These are phyloP conservation scores for Opisthograptis luteolata DNA, from an alignment of 2,888 invertebrate genomes.

Conservation along the genomic window DNA sequence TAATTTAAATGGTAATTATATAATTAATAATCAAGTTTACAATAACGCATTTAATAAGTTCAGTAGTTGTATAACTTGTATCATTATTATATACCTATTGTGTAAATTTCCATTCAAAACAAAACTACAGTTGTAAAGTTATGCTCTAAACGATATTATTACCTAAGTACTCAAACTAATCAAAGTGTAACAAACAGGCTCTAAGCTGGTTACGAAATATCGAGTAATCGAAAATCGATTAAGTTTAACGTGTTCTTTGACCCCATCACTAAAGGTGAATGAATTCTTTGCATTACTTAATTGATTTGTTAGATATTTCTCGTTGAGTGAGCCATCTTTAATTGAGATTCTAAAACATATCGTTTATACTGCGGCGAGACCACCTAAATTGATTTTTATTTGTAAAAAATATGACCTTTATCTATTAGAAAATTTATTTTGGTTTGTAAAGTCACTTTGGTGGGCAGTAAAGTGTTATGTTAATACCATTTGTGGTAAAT, in stretches of 20 bases:
- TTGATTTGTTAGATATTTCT: constrained; percentile 81
- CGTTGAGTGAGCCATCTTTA: constrained; percentile 76
- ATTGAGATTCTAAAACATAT: constrained; percentile 68
- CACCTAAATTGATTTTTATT: constrained; percentile 51
- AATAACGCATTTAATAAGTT: no score
- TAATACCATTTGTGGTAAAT: constrained; percentile 20
- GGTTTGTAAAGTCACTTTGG: constrained; percentile 29
- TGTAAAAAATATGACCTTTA: constrained; percentile 32
- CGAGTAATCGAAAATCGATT: constrained; percentile 19
- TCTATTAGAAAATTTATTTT: constrained; percentile 31
- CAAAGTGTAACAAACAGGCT: constrained; percentile 1
- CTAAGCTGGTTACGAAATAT: constrained; percentile 17
- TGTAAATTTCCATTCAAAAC: not conserved
- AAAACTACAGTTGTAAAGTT: not conserved
- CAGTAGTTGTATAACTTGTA: no score
- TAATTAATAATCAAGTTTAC: no score
- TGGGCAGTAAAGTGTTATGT: constrained; percentile 27
- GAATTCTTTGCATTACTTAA: constrained; percentile 81
- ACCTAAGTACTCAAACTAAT: constrained; percentile 1
- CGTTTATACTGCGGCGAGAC: constrained; percentile 53
- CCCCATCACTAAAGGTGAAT: constrained; percentile 73
- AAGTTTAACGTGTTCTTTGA: constrained; percentile 18
- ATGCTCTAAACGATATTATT: not conserved
- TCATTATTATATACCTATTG: no score
- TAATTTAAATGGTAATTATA: no score